Base-by-base conservation (phyloP, 2,797 vertebrate species). In the Hybognathus amarus region DNA sequence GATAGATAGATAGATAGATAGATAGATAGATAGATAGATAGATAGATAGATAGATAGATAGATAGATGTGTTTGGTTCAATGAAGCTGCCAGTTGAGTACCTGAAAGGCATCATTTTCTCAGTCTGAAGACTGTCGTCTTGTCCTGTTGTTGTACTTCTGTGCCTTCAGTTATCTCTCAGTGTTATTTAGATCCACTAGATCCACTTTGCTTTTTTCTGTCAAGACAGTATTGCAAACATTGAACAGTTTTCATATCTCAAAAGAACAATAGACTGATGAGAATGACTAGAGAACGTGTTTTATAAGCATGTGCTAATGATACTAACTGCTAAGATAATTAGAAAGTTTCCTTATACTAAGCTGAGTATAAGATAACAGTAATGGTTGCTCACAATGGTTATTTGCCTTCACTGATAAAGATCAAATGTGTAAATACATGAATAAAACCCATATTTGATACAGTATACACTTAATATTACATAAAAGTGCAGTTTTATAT, bases 101-200 rank as follows among this genome's bases (percentile, higher is more conserved):
- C 45, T 15, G 13, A 54, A 54, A 36, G 30, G 7, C 20, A 74
- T 54, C 11, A 9, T 12, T 74, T 54, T 74, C 71, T 74, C 50
- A n/a, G 24, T 50, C 17, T 50, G 69, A 71, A 71, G 69, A 71
- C 42, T 56, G 71, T 38, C 71, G 33, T 56, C 30, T 38, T 54
- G 47, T n/a, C 20, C 36, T 54, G 11, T 1, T 13, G 47, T 36
- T 56, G 30, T 38, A 20, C 71, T 33, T 38, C 50, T 56, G 71
- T 30, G 71, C 12, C 71, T 56, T 75, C 50, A 56, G 50, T 56
- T 75, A 4, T 56, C 73, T 5, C 27, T 36, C 2, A 9, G 20
- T 75, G 71, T 17, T 56, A 75, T 22, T 56, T 59, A 59, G 13
- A 59, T 75, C 52, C 73, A 75, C 13, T n/a, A n/a, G n/a, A n/a